Base-by-base conservation (phyloP, 2,797 vertebrate species). In the Molossus molossus region DNA sequence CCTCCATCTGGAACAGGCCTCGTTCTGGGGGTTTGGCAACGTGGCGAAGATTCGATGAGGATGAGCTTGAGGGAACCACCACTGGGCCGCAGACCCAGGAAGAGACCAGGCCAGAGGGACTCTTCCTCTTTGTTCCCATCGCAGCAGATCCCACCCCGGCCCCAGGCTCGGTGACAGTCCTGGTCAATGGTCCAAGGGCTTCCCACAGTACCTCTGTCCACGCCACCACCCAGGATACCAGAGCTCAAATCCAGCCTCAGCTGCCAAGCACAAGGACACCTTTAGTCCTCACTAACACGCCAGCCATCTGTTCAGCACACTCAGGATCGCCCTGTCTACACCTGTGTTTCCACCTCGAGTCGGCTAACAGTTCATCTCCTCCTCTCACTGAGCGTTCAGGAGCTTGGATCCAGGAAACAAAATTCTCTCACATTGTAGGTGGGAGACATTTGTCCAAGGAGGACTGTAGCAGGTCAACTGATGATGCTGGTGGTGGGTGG, bases 71-170 rank as follows among this genome's bases (percentile, higher is more conserved):
- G 48, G 62, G 9, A 60, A 40, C 6, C 12, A 29, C 8, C 48
- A 29, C 11, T 4, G 20, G 33, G 13, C 15, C n/a, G 9, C 23
- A 87, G 40, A 40, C n/a, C 13, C 45, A 25, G 27, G 14, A 62
- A 70, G 6, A 65, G 72, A 21, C 1, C 53, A 64, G 29, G 29
- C 3, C 55, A 45, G 69, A 82, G 40, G 14, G 60, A 17, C n/a
- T 23, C 17, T 67, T 40, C 45, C 13, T 80, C 33, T 23, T 60
- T 18, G 17, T 4, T 55, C 25, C 37, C 23, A n/a, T 73, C 45
- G 4, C n/a, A 1, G 4, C n/a, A 1, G 11, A 9, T 6, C 25
- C 0, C 2, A 1, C 17, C 29, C 5, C 15, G 3, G 7, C 17
- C 25, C 70, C 29, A 14, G 37, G 58, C 50, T 45, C 37, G 17